A percentile compares a stretch with the other conserved stretches of the same genome.
These are phyloP conservation scores for Himalopsyche japonica DNA, from an alignment of 2,888 invertebrate species.

Conservation along the genomic window DNA sequence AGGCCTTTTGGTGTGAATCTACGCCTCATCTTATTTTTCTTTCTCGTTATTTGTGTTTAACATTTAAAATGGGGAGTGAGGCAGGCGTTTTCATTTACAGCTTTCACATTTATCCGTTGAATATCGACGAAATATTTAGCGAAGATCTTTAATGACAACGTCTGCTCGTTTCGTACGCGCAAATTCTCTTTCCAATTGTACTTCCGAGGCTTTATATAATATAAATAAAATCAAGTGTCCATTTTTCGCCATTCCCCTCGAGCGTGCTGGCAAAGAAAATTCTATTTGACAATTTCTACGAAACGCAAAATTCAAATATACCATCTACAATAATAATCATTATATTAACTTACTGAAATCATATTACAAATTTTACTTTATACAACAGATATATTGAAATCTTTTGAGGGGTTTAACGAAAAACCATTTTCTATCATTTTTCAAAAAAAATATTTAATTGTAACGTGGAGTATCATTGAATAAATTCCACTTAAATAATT, in stretches of 20 bases:
- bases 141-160: not conserved
- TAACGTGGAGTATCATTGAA: too few species aligned
- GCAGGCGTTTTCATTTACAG: not conserved
- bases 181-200: not conserved
- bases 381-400: too few species aligned
- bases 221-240: constrained; percentile 22
- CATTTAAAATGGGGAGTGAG: not conserved
- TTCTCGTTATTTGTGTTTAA: not conserved
- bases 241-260: not conserved
- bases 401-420: too few species aligned
- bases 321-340: too few species aligned
- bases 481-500: too few species aligned
- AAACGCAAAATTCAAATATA: too few species aligned
- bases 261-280: not conserved
- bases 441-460: too few species aligned
- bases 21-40: not conserved
- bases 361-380: too few species aligned
- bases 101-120: constrained; percentile 13
- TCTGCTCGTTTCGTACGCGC: not conserved
- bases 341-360: too few species aligned
- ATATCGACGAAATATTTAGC: constrained; percentile 23
- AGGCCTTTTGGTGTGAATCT: too few species aligned
- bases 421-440: too few species aligned
- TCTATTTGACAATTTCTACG: too few species aligned
- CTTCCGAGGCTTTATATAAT: constrained; percentile 27